Percentiles rank a stretch among this genome's conserved stretches.
Conservation (phyloP, 2,113 vertebrate species). For the Physeter macrocephalus region DNA sequence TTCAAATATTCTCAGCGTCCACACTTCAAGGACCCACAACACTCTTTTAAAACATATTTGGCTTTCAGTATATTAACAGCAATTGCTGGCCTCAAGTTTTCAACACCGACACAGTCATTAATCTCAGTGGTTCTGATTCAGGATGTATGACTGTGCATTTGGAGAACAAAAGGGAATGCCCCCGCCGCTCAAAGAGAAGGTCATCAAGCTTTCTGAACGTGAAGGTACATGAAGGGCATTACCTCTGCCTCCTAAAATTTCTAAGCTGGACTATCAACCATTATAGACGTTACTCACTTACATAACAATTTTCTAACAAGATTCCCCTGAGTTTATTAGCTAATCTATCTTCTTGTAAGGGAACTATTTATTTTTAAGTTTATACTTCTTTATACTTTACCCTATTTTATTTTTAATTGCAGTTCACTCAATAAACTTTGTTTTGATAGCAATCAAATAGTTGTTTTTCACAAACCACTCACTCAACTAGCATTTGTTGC, state of each 20-base stretch:
- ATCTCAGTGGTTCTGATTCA: not conserved
- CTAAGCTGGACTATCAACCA: not conserved
- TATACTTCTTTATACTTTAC: not conserved
- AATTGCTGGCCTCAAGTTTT: not conserved
- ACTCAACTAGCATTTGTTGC: not conserved
- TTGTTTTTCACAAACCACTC: not conserved
- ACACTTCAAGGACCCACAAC: not conserved
- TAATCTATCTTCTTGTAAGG: not conserved
- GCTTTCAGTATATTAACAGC: not conserved
- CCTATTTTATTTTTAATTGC: not conserved
- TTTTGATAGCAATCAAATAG: not conserved
- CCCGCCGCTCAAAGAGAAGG: not conserved
- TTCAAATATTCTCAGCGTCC: not conserved
- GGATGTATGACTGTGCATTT: not conserved
- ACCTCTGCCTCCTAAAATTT: not conserved
- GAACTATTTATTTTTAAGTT: not conserved
- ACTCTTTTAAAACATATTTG: not conserved
- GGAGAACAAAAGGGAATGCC: not conserved
- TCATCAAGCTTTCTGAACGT: not conserved
- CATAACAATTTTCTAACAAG: not conserved
- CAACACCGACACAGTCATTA: accelerated
- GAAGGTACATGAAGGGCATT: not conserved
- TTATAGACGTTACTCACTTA: not conserved
- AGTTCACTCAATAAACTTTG: not conserved
- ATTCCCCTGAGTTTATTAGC: not conserved